phyloP scores from a whole-genome alignment of 2,888 invertebrate species.

The Apoda limacodes region DNA sequence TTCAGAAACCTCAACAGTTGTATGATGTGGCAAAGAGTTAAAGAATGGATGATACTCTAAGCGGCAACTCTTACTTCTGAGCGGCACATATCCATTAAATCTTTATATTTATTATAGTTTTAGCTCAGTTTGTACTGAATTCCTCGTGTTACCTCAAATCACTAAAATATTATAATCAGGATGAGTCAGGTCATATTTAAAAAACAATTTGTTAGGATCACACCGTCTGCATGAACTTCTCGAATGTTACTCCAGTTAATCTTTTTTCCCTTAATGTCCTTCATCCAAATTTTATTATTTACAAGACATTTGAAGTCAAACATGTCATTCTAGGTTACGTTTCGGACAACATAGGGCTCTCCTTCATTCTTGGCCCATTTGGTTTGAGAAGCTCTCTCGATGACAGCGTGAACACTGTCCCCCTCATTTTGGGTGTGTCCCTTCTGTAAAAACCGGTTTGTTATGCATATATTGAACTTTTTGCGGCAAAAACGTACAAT shows the following conservation, averaged over 20 bases:
- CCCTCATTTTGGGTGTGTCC: too few relatives aligned
- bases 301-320: slow-evolving; percentile 17
- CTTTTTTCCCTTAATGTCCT: slow-evolving; percentile 11
- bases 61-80: slow-evolving; percentile 7
- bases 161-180: slow-evolving; percentile 12
- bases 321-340: slow-evolving; percentile 12
- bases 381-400: too few relatives aligned
- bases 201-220: slow-evolving; percentile 16
- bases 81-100: slow-evolving; percentile 9
- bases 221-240: slow-evolving; percentile 16
- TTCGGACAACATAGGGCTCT: slow-evolving; percentile 15
- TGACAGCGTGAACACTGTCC: too few relatives aligned
- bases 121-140: slow-evolving; percentile 9
- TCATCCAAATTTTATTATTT: slow-evolving; percentile 17
- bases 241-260: slow-evolving; percentile 13
- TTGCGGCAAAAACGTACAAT: too few relatives aligned
- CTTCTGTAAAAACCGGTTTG: too few relatives aligned
- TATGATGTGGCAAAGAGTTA: slow-evolving; percentile 9
- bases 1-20: slow-evolving; percentile 8
- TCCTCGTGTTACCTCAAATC: too few relatives aligned
- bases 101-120: slow-evolving; percentile 9
- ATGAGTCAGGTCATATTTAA: slow-evolving; percentile 11
- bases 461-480: background rate
- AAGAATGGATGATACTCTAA: slow-evolving; percentile 7
- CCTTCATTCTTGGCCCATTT: slow-evolving; percentile 15